These are phyloP conservation scores for Hylia prasina DNA, from an alignment of 2,113 vertebrate genomes.

Conservation along the genomic window DNA sequence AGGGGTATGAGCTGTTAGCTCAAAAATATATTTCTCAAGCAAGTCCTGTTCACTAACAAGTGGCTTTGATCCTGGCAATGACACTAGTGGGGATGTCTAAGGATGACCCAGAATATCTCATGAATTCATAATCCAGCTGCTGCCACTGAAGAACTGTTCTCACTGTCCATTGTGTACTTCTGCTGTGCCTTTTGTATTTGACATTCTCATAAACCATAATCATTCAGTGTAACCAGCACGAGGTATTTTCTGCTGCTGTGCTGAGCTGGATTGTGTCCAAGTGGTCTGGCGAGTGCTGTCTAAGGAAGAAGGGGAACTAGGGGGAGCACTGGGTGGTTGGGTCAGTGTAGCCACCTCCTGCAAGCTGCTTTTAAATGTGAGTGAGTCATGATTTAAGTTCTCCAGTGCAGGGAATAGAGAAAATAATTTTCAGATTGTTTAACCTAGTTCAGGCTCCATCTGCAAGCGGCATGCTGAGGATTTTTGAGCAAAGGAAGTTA, in stretches of 20 bases:
- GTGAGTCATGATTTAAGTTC: background rate
- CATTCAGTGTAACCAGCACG: background rate
- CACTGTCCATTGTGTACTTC: background rate
- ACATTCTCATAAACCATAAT: background rate
- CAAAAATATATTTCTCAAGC: background rate
- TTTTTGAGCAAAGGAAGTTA: background rate
- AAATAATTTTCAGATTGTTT: background rate
- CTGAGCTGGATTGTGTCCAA: background rate
- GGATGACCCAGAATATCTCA: background rate
- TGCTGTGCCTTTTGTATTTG: background rate
- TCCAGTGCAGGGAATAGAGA: background rate
- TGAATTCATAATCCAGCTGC: background rate
- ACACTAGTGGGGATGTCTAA: background rate
- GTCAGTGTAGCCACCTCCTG: background rate
- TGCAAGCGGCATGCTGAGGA: background rate
- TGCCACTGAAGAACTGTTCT: background rate
- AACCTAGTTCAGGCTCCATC: background rate
- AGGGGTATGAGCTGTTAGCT: background rate
- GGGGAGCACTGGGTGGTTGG: accelerated
- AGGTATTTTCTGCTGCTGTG: background rate
- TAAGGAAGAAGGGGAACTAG: background rate
- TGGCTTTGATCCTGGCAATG: background rate
- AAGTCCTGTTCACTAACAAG: background rate
- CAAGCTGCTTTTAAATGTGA: background rate
- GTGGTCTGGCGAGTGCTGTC: background rate